Base-by-base conservation (phyloP, 2,888 invertebrate genomes). In the Abscondita cerata region DNA sequence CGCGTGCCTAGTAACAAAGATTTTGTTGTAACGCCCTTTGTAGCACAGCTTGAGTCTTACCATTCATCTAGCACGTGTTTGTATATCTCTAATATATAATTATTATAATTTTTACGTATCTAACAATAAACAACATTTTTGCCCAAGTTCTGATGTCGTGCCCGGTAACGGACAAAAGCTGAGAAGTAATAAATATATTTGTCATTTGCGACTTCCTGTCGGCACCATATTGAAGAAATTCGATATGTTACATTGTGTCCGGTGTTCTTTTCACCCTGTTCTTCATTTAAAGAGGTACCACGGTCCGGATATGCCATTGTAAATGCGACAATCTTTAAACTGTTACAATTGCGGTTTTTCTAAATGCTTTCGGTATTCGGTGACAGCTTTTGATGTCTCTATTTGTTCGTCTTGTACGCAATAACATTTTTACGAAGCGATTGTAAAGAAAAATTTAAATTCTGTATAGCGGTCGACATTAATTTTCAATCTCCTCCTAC, bases 341-440 rank as follows among this genome's bases (percentile, higher is more conserved):
- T 65, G 70, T 69, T 69, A 72, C 72, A 73, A 71, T 74, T 74
- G 74, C 68, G 74, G 74, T 73, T 74, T 25, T 70, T 59, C 62
- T 63, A 59, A 62, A 70, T 57, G 61, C 52, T 53, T 55, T 52
- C 60, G 62, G 57, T 50, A 60, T 61, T 41, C 47, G 62, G 55
- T 63, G 63, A 66, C 66, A 64, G 62, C 44, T 47, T 50, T 25
- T 51, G 63, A 59, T 46, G 59, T 54, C 52, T 58, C 48, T 18
- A 36, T 52, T 50, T 46, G 11, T n/a, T n/a, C n/a, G n/a, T n/a
- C n/a, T n/a, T n/a, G n/a, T n/a, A 16, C 46, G n/a, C 12, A 40
- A 13, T 3, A 15, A 40, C 6, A 40, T 5, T 40, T 40, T 40
- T 15, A 13, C 40, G n/a, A 36, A 36, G 11, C 13, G 36, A 12